These are phyloP conservation scores for Pogoniulus pusillus DNA, from an alignment of 2,797 vertebrate species.

Conservation along the genomic window DNA sequence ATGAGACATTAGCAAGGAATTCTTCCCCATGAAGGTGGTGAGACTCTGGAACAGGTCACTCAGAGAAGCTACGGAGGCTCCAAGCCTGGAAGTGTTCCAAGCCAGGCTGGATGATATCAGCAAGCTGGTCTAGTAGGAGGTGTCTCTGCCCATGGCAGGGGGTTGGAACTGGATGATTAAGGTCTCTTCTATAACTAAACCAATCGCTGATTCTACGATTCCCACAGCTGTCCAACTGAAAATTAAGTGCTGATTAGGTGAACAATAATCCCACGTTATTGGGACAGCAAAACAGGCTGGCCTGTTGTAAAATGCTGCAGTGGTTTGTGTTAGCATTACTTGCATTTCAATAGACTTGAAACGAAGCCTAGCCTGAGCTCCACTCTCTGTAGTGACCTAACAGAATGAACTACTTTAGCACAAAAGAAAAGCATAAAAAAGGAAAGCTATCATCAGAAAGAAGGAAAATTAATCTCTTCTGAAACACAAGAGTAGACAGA, in stretches of 20 bases:
- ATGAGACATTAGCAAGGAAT: too few species aligned
- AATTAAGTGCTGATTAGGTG: neutral
- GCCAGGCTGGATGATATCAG: too few species aligned
- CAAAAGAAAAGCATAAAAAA: neutral
- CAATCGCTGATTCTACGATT: too few species aligned
- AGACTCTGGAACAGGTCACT: too few species aligned
- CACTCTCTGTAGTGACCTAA: neutral
- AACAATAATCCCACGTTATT: neutral
- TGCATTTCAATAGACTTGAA: neutral
- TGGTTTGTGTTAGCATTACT: neutral
- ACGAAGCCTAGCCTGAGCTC: neutral
- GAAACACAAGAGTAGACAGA: neutral
- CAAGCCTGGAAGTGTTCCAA: too few species aligned
- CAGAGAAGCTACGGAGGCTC: too few species aligned
- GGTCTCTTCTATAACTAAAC: too few species aligned
- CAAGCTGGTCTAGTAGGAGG: too few species aligned
- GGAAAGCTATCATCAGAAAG: neutral
- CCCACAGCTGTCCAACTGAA: neutral
- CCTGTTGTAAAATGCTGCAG: too few species aligned
- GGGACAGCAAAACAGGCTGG: neutral
- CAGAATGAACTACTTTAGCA: neutral
- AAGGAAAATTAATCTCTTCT: neutral
- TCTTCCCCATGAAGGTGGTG: too few species aligned
- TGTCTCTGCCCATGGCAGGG: too few species aligned
- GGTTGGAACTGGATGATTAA: too few species aligned